A percentile compares a stretch with the other conserved stretches of the same genome.
phyloP scores from a whole-genome alignment of 1,140 invertebrate species.

The Chironomus tepperi region DNA sequence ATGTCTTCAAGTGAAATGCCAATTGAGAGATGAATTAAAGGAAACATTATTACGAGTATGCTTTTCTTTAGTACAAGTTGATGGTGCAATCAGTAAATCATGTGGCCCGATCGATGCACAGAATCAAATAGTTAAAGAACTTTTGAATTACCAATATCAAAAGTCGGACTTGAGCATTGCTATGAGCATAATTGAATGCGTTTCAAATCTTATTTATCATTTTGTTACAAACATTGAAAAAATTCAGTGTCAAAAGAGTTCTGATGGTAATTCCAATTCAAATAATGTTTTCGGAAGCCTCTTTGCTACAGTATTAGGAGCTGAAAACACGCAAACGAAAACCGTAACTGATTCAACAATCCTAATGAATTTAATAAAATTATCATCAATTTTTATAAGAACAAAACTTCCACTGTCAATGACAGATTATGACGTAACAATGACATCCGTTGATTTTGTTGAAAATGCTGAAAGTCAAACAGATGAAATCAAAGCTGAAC shows the following conservation, averaged over 20 bases:
- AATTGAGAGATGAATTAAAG: conserved; percentile 57
- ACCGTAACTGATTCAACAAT: conserved; percentile 56
- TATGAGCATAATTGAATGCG: conserved; percentile 64
- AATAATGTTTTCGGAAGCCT: conserved; percentile 50
- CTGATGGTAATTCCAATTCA: conserved; percentile 38
- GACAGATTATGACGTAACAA: conserved; percentile 30
- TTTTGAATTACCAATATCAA: conserved; percentile 56
- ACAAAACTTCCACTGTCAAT: conserved; percentile 48
- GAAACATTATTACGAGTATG: conserved; percentile 60
- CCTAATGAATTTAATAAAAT: conserved; percentile 58
- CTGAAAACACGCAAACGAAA: conserved; percentile 46
- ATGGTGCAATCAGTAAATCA: conserved; percentile 58
- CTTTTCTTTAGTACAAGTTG: conserved; percentile 57
- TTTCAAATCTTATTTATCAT: conserved; percentile 50
- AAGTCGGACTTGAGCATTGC: conserved; percentile 61
- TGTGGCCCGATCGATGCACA: conserved; percentile 77
- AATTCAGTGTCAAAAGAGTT: conserved; percentile 44
- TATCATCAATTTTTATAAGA: conserved; percentile 56
- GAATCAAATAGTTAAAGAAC: conserved; percentile 58
- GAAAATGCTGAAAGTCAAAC: conserved; percentile 50
- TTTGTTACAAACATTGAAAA: conserved; percentile 51
- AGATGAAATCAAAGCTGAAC: conserved; percentile 69
- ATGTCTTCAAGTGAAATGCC: conserved; percentile 59
- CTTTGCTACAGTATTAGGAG: conserved; percentile 57
- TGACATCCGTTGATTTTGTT: neutral